These are phyloP conservation scores for Plotosus lineatus DNA, from an alignment of 2,113 vertebrate species.

Conservation along the genomic window DNA sequence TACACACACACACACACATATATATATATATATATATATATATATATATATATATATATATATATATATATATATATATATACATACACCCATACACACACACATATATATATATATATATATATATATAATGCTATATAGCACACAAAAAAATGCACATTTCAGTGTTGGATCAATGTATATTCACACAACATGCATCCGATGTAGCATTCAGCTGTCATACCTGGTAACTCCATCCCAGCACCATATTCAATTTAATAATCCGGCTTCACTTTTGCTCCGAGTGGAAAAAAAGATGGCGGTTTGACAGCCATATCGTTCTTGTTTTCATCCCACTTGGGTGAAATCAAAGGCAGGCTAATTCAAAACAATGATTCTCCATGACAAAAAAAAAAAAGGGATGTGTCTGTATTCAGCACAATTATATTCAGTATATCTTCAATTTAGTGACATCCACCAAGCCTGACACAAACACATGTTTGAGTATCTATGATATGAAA, in stretches of 20 bases:
- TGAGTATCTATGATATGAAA: no score
- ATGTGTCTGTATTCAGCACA: no score
- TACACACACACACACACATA: no score
- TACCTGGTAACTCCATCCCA: constrained; percentile 24
- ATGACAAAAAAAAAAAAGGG: not conserved
- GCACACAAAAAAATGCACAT: not conserved
- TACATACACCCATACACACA: no score
- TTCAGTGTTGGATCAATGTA: not conserved
- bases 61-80: no score
- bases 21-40: no score
- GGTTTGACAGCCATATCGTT: constrained; percentile 27
- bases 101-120: no score
- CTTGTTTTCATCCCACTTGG: not conserved
- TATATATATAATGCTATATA: no score
- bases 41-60: no score
- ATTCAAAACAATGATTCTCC: not conserved
- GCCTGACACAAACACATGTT: no score
- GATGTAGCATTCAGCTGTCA: constrained; percentile 41
- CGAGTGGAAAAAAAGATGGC: not conserved
- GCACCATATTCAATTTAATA: constrained; percentile 19
- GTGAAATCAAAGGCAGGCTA: constrained; percentile 1
- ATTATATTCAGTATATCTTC: no score
- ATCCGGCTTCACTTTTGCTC: constrained; percentile 9
- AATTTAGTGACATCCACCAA: no score
- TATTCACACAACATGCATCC: constrained; percentile 3